A percentile compares a stretch with the other conserved stretches of the same genome.
These are phyloP conservation scores for Pelodytes ibericus DNA, from an alignment of 2,797 vertebrate genomes.

Conservation along the genomic window DNA sequence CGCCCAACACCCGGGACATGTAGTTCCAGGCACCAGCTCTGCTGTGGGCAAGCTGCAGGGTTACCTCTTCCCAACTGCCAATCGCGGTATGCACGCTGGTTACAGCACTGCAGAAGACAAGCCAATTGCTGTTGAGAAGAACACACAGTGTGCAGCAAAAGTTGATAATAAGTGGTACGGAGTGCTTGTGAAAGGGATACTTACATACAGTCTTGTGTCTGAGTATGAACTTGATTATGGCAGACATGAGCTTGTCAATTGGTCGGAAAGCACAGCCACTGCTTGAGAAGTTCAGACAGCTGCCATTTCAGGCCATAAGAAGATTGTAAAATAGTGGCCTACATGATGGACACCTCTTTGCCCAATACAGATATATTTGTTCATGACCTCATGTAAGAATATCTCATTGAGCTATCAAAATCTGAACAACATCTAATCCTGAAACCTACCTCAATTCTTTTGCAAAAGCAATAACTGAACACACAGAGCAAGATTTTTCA, in stretches of 20 bases:
- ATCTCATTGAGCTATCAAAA: conserved; percentile 72
- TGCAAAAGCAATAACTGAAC: conserved; percentile 61
- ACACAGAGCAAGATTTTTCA: conserved; percentile 61
- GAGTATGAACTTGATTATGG: conserved; percentile 92
- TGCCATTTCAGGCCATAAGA: conserved; percentile 89
- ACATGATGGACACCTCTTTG: conserved; percentile 87
- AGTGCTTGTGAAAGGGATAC: conserved; percentile 84
- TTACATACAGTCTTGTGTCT: conserved; percentile 84
- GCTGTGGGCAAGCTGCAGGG: too few relatives aligned
- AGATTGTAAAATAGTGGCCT: conserved; percentile 81
- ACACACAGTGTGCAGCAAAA: conserved; percentile 86
- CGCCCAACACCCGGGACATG: too few relatives aligned
- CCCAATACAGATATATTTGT: conserved; percentile 88
- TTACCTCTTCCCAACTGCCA: too few relatives aligned
- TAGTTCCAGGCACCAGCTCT: too few relatives aligned
- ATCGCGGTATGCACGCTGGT: too few relatives aligned
- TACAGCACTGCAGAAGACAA: conserved; percentile 80
- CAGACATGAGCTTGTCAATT: conserved; percentile 83
- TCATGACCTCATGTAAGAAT: conserved; percentile 86
- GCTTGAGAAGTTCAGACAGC: conserved; percentile 80
- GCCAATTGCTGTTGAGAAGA: conserved; percentile 71
- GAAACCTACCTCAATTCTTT: conserved; percentile 56
- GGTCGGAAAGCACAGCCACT: conserved; percentile 78
- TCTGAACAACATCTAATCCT: conserved; percentile 65
- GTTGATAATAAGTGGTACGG: conserved; percentile 92